Percentiles rank a stretch among this genome's conserved stretches.
phyloP scores from a whole-genome alignment of 2,113 vertebrate genomes.

The Hippocampus barbouri region DNA sequence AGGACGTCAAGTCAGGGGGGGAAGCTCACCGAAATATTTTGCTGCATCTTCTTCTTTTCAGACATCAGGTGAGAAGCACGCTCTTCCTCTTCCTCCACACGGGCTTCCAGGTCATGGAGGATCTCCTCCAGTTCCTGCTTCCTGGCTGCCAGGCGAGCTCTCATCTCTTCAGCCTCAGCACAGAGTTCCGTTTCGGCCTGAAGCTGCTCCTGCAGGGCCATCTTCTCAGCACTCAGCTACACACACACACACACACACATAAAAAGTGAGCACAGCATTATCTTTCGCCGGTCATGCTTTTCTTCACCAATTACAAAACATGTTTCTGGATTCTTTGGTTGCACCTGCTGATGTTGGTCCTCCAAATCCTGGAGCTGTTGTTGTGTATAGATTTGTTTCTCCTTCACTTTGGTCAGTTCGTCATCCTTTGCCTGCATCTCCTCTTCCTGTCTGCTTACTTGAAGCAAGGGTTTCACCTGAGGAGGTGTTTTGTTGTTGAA shows the following conservation, averaged over 20 bases:
- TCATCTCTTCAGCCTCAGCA: conserved; percentile 95
- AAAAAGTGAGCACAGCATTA: not conserved
- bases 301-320: not conserved
- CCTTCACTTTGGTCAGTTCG: conserved; percentile 85
- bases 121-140: conserved; percentile 98
- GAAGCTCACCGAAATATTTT: conserved; percentile 87
- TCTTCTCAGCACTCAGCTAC: conserved; percentile 86
- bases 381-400: conserved; percentile 85
- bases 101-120: conserved; percentile 92
- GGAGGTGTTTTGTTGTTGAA: not conserved
- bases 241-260: not conserved
- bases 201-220: conserved; percentile 94
- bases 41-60: conserved; percentile 98
- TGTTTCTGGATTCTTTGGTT: not conserved
- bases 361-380: conserved; percentile 83
- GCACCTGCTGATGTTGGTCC: conserved; percentile 84
- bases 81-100: conserved; percentile 96
- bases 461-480: conserved; percentile 94
- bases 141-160: conserved; percentile 86
- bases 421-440: conserved; percentile 96
- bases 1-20: not conserved
- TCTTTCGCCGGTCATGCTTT: not conserved
- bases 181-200: conserved; percentile 96
- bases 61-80: conserved; percentile 80
- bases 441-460: conserved; percentile 95